These are phyloP conservation scores for Psephotus haematonotus DNA, from an alignment of 2,113 vertebrate genomes.

Conservation along the genomic window DNA sequence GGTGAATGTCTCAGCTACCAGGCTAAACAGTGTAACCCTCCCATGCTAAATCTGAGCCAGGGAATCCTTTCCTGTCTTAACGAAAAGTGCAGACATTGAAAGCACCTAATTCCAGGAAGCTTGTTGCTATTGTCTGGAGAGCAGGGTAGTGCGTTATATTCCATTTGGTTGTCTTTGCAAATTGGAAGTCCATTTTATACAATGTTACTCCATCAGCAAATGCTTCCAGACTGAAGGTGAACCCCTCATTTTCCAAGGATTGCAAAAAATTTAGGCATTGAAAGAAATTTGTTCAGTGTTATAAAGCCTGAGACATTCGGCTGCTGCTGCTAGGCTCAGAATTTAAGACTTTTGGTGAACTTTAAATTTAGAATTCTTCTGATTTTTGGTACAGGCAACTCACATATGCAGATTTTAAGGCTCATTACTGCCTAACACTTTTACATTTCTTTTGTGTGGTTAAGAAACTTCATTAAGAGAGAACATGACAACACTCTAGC, in stretches of 20 bases:
- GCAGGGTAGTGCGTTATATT: fast-evolving
- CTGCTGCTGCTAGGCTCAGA: neutral
- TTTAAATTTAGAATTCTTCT: neutral
- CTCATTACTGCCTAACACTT: neutral
- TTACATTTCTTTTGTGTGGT: neutral
- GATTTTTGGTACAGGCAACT: neutral
- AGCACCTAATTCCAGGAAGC: neutral
- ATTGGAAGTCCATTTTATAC: neutral
- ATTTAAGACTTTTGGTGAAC: neutral
- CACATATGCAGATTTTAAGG: neutral
- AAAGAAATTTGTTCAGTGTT: neutral
- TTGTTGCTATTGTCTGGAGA: neutral
- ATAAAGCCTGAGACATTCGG: neutral
- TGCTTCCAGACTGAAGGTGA: neutral
- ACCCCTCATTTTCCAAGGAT: neutral
- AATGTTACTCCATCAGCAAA: neutral
- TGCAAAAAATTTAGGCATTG: neutral
- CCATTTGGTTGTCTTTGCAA: neutral
- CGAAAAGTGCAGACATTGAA: neutral
- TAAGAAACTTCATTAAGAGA: neutral
- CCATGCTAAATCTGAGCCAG: neutral
- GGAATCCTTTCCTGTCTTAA: neutral
- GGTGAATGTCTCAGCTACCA: neutral
- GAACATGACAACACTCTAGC: neutral
- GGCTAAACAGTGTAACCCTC: neutral